Conservation (phyloP, 2,888 invertebrate species). For the Hydrotaea cyrtoneurina region DNA sequence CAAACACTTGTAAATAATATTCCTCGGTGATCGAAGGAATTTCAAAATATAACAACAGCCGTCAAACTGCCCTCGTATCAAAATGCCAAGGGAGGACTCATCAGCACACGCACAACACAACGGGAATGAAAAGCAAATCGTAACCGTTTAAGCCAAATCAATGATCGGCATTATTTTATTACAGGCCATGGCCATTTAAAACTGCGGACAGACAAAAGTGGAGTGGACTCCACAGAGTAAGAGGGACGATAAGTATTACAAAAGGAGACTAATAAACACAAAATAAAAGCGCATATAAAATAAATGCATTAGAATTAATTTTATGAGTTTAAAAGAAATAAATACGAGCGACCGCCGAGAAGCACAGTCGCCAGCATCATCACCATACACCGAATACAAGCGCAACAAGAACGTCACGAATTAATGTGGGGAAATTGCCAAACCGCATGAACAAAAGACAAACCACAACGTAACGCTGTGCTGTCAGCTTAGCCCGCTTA, state of each 20-base stretch:
- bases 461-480: too few relatives aligned
- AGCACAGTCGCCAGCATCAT: neutral
- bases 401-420: neutral
- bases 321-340: slow-evolving; percentile 45
- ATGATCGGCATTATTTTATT: neutral
- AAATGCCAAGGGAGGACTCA: neutral
- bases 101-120: neutral
- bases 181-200: neutral
- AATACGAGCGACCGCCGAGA: slow-evolving; percentile 20
- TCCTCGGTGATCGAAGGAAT: too few relatives aligned
- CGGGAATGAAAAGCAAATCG: neutral
- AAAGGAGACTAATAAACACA: slow-evolving; percentile 33
- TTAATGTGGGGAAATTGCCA: slow-evolving; percentile 13
- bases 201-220: neutral
- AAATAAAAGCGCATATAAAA: slow-evolving; percentile 51
- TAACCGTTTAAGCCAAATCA: slow-evolving; percentile 9
- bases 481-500: too few relatives aligned
- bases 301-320: slow-evolving; percentile 57
- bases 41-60: too few relatives aligned
- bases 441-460: neutral
- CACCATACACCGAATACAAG: neutral
- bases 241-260: neutral
- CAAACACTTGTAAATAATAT: too few relatives aligned
- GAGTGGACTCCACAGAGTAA: neutral
- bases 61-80: too few relatives aligned